Percentiles rank a stretch among this genome's conserved stretches.
phyloP scores from a whole-genome alignment of 2,888 invertebrate species.

The Melipona bicolor region DNA sequence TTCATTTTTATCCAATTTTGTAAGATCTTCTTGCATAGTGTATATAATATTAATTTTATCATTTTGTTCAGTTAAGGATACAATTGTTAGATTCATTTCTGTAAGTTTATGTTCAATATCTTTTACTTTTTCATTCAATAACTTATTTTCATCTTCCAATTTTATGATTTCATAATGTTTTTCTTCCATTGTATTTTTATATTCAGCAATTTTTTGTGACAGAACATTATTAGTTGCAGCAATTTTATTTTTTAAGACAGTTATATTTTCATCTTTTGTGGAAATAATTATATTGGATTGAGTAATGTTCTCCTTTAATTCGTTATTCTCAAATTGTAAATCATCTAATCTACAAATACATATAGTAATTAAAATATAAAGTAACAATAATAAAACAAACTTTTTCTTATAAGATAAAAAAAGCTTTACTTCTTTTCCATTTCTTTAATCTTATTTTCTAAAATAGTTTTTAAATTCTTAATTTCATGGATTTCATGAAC shows the following conservation, averaged over 20 bases:
- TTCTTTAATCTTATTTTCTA: slow-evolving; percentile 53
- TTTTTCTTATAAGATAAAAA: slow-evolving; percentile 43
- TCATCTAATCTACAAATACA: slow-evolving; percentile 58
- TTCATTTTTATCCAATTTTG: slow-evolving; percentile 61
- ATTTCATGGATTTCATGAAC: slow-evolving; percentile 45
- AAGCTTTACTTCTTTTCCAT: slow-evolving; percentile 62
- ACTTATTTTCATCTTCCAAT: slow-evolving; percentile 58
- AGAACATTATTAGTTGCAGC: slow-evolving; percentile 48
- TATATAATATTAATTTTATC: slow-evolving; percentile 66
- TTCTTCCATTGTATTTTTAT: slow-evolving; percentile 39
- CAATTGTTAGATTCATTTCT: slow-evolving; percentile 53
- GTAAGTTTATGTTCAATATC: slow-evolving; percentile 52
- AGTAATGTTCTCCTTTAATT: slow-evolving; percentile 51
- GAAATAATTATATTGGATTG: slow-evolving; percentile 47
- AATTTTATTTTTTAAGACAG: slow-evolving; percentile 45
- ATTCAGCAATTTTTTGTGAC: slow-evolving; percentile 30
- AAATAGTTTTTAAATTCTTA: slow-evolving; percentile 39
- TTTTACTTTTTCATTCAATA: slow-evolving; percentile 48
- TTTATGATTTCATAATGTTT: slow-evolving; percentile 49
- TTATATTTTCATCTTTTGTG: slow-evolving; percentile 57
- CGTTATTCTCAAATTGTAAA: slow-evolving; percentile 62
- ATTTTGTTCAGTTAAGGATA: slow-evolving; percentile 52
- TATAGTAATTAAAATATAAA: neutral
- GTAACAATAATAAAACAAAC: slow-evolving; percentile 26
- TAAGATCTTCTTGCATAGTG: slow-evolving; percentile 59